These are phyloP conservation scores for Budorcas taxicolor DNA, from an alignment of 2,113 vertebrate genomes.

Conservation along the genomic window DNA sequence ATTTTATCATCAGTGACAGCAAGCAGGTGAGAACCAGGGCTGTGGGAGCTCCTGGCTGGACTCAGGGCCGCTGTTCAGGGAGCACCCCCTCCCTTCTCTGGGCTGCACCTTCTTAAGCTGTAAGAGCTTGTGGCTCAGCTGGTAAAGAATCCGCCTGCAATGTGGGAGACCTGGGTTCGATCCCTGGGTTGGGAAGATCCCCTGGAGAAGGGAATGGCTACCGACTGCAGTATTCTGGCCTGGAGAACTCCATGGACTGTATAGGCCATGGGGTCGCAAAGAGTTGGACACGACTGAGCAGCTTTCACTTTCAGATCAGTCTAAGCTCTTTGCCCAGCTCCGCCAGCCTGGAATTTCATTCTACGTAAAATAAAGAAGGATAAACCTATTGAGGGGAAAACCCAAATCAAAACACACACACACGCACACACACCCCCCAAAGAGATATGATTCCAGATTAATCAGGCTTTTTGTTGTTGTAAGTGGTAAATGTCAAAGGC, in stretches of 20 bases:
- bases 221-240: background rate
- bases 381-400: background rate
- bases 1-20: background rate
- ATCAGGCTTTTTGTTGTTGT: background rate
- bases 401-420: background rate
- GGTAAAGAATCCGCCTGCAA: background rate
- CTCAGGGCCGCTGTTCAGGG: background rate
- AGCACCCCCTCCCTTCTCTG: background rate
- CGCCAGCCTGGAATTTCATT: background rate
- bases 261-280: background rate
- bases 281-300: background rate
- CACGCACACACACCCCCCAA: background rate
- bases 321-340: background rate
- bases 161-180: background rate
- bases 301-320: background rate
- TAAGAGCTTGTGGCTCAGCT: background rate
- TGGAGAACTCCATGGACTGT: background rate
- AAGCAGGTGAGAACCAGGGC: background rate
- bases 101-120: background rate
- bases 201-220: background rate
- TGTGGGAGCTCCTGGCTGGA: background rate
- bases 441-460: background rate
- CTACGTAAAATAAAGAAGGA: background rate
- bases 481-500: background rate
- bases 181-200: background rate